These are phyloP conservation scores for Julus scanicus DNA, from an alignment of 2,888 invertebrate genomes.

Conservation along the genomic window DNA sequence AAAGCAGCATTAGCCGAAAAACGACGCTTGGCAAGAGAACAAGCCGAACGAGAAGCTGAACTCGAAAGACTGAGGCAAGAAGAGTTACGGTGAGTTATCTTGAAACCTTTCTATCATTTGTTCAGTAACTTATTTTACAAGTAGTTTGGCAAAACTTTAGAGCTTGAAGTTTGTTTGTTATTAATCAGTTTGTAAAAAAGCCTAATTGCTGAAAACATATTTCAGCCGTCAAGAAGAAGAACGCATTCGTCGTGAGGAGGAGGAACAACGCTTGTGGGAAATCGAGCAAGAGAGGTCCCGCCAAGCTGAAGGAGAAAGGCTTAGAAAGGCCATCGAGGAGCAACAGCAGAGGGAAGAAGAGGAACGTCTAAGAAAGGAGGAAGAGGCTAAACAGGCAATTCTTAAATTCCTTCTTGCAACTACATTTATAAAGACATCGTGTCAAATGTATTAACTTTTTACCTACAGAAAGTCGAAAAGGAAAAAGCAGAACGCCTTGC, in stretches of 20 bases:
- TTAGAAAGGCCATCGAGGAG: conserved; percentile 82
- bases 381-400: conserved; percentile 56
- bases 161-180: too few species aligned
- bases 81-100: conserved; percentile 65
- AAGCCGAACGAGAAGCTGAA: conserved; percentile 90
- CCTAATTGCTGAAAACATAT: conserved; percentile 44
- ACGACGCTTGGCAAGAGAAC: conserved; percentile 86
- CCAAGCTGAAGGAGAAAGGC: conserved; percentile 84
- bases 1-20: conserved; percentile 93
- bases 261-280: conserved; percentile 82
- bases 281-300: conserved; percentile 82
- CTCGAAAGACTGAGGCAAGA: conserved; percentile 75
- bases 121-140: too few species aligned
- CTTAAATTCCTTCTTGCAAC: background rate
- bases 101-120: background rate
- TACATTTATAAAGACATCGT: background rate
- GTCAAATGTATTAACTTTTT: background rate
- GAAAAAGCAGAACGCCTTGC: conserved; percentile 64
- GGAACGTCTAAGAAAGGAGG: conserved; percentile 67
- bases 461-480: conserved; percentile 54
- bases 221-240: conserved; percentile 78
- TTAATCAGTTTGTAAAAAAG: background rate
- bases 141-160: too few species aligned
- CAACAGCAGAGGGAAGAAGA: conserved; percentile 76
- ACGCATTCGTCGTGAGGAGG: conserved; percentile 80